A percentile compares a stretch with the other conserved stretches of the same genome.
These are phyloP conservation scores for Tipula vernalis DNA, from an alignment of 2,888 invertebrate species.

Conservation along the genomic window DNA sequence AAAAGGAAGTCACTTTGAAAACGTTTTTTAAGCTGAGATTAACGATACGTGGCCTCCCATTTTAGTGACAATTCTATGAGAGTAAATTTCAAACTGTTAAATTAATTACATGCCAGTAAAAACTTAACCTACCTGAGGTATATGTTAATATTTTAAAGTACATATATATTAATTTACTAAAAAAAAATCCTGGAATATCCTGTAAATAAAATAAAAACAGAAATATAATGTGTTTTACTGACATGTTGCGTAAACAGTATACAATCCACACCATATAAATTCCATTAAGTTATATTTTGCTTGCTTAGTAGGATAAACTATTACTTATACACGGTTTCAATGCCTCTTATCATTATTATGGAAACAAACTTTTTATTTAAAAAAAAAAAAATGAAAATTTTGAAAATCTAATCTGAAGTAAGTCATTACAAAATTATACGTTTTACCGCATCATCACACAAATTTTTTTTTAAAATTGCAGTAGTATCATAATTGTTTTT, in stretches of 20 bases:
- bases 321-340: constrained; percentile 9
- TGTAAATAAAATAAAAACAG: not conserved
- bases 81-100: not conserved
- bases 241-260: constrained; percentile 4
- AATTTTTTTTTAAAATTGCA: constrained; percentile 7
- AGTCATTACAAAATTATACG: not conserved
- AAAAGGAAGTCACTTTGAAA: not conserved
- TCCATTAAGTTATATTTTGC: not conserved
- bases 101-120: constrained; percentile 8
- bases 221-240: not conserved
- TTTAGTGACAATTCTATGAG: not conserved
- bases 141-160: not conserved
- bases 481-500: not conserved
- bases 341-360: not conserved
- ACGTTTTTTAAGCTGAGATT: not conserved
- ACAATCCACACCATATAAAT: not conserved
- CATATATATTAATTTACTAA: not conserved
- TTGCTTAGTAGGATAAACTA: constrained; percentile 8
- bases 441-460: constrained; percentile 11
- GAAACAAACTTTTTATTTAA: not conserved
- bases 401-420: constrained; percentile 5
- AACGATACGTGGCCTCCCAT: not conserved
- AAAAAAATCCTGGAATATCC: not conserved
- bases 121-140: not conserved
- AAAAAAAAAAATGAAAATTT: not conserved